Conservation (phyloP, 2,113 vertebrate genomes). For the Boleophthalmus pectinirostris region DNA sequence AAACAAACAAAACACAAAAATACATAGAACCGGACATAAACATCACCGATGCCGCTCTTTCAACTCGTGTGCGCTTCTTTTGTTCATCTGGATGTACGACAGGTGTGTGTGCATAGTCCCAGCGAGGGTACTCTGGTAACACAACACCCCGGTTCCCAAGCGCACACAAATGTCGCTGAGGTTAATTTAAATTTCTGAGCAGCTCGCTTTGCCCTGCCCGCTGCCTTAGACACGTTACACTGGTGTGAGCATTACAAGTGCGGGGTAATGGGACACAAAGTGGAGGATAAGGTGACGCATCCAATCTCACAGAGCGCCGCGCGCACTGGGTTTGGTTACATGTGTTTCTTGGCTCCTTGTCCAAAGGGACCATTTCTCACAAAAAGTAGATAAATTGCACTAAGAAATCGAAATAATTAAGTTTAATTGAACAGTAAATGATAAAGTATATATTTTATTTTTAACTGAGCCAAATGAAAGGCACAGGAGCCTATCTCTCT, state of each 20-base stretch:
- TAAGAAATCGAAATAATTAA: conserved; percentile 1
- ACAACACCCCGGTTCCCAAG: conserved; percentile 63
- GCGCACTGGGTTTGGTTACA: conserved; percentile 64
- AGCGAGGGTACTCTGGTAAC: conserved; percentile 59
- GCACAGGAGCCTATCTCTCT: neutral
- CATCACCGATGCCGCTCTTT: conserved; percentile 12
- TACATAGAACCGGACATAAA: conserved; percentile 28
- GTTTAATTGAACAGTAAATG: neutral
- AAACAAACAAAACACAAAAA: too few species aligned
- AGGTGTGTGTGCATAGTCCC: conserved; percentile 54
- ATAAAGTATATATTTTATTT: too few species aligned
- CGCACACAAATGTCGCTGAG: conserved; percentile 69
- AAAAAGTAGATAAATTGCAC: conserved; percentile 24
- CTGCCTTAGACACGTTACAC: conserved; percentile 68
- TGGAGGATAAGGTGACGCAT: conserved; percentile 73
- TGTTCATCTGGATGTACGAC: conserved; percentile 57
- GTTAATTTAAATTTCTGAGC: conserved; percentile 77
- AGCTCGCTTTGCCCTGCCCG: conserved; percentile 69
- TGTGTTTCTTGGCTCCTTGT: conserved; percentile 54
- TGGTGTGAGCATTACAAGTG: conserved; percentile 76
- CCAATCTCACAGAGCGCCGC: conserved; percentile 57
- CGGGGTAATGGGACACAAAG: conserved; percentile 74
- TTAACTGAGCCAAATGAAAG: too few species aligned
- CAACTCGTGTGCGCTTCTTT: conserved; percentile 40
- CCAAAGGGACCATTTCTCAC: conserved; percentile 11